Evolutionary conservation across 2,797 vertebrate species (phyloP).

Genomic region (Cirrhinus mrigala): DNA sequence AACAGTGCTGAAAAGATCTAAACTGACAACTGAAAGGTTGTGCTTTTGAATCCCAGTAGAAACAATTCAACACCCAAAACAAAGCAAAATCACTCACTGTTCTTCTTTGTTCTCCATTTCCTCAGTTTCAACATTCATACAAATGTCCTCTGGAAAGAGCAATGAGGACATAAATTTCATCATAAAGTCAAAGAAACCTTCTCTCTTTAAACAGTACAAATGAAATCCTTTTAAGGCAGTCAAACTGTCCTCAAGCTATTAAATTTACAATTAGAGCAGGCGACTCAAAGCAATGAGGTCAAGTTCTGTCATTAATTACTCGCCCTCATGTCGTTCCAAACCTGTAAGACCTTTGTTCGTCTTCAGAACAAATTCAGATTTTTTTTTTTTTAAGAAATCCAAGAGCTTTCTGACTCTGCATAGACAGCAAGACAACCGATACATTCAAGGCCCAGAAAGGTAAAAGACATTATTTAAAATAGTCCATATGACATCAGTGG

Average conservation of each 20-base stretch:
- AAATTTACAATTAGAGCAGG: background rate
- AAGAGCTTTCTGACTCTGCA: too few relatives aligned
- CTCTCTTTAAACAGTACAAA: background rate
- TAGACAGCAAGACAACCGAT: too few relatives aligned
- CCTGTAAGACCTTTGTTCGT: too few relatives aligned
- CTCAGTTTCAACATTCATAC: slow-evolving; percentile 62
- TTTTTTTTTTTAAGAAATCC: too few relatives aligned
- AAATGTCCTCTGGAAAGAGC: slow-evolving; percentile 64
- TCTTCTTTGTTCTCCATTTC: slow-evolving; percentile 56
- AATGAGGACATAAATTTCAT: background rate
- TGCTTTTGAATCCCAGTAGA: background rate
- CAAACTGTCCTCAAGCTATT: background rate
- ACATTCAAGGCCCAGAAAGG: too few relatives aligned
- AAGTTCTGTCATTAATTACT: too few relatives aligned
- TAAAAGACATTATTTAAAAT: too few relatives aligned
- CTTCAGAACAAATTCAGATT: too few relatives aligned
- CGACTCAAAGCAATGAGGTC: too few relatives aligned
- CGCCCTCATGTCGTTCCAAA: too few relatives aligned
- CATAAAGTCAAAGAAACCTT: background rate
- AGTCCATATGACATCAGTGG: too few relatives aligned
- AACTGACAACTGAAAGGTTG: background rate
- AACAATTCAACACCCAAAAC: background rate
- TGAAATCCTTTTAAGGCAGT: background rate
- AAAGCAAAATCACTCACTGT: slow-evolving; percentile 65
- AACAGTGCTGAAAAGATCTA: background rate